Percentiles rank a stretch among this genome's conserved stretches.
phyloP scores from a whole-genome alignment of 1,140 invertebrate species.

The Adelges cooleyi region DNA sequence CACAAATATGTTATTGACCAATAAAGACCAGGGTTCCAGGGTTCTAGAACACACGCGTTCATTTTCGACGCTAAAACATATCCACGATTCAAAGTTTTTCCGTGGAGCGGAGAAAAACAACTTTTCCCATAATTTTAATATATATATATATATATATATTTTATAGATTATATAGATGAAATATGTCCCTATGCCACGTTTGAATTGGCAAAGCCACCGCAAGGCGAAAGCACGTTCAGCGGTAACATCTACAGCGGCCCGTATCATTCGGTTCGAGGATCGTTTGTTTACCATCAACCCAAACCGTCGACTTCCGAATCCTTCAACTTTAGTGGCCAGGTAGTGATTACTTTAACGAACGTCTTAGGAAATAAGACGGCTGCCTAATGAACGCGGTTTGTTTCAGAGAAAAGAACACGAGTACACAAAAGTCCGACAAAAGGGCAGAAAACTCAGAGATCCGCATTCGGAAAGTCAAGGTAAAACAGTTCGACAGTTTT shows the following conservation, averaged over 20 bases:
- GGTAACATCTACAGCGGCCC: slow-evolving; percentile 75
- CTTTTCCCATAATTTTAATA: neutral
- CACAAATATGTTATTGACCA: no score
- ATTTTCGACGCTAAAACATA: no score
- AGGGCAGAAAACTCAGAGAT: slow-evolving; percentile 58
- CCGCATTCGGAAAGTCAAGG: slow-evolving; percentile 70
- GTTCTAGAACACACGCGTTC: no score
- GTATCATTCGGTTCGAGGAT: slow-evolving; percentile 72
- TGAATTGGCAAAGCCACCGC: slow-evolving; percentile 71
- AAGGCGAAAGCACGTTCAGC: slow-evolving; percentile 77
- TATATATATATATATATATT: slow-evolving; percentile 4
- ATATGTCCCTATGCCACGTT: slow-evolving; percentile 84
- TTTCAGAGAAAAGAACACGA: slow-evolving; percentile 61
- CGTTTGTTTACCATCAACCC: slow-evolving; percentile 78
- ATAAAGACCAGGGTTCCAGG: no score
- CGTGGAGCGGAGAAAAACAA: no score
- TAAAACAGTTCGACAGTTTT: slow-evolving; percentile 36
- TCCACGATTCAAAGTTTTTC: no score
- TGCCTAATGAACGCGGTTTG: neutral
- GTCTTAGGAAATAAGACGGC: no score
- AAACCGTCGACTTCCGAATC: slow-evolving; percentile 44
- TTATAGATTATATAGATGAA: slow-evolving; percentile 74
- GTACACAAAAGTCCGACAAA: slow-evolving; percentile 67
- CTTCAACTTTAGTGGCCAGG: slow-evolving; percentile 47
- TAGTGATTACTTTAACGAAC: slow-evolving; percentile 33